Evolutionary conservation across 1,140 invertebrate genomes (phyloP).

Genomic region (Panulirus ornatus): DNA sequence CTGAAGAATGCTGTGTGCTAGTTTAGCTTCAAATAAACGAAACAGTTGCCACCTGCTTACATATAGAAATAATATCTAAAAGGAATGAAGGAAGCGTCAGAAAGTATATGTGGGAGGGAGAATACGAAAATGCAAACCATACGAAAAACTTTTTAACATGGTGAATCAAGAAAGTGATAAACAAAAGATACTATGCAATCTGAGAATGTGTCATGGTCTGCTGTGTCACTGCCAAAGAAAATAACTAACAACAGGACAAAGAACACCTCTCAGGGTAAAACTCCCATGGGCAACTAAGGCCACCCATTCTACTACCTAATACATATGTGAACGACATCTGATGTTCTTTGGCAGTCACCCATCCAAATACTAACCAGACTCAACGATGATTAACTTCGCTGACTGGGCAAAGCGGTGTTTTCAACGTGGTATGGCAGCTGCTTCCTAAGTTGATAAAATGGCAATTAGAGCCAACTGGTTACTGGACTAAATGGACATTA

Average conservation of each 20-base stretch:
- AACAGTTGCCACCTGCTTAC: not conserved
- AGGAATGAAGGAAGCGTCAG: too few relatives aligned
- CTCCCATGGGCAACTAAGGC: not conserved
- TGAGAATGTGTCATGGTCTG: not conserved
- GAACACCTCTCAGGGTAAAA: too few relatives aligned
- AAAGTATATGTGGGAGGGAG: too few relatives aligned
- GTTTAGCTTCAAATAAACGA: too few relatives aligned
- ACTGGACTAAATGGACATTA: not conserved
- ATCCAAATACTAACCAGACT: not conserved
- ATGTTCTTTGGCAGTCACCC: not conserved
- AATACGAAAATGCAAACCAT: too few relatives aligned
- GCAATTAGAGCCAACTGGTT: constrained; percentile 7
- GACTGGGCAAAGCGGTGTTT: not conserved
- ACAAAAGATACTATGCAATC: not conserved
- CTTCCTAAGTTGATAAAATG: not conserved
- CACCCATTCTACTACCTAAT: not conserved
- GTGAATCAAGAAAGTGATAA: not conserved
- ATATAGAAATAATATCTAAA: not conserved
- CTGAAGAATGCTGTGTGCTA: not conserved
- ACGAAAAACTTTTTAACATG: too few relatives aligned
- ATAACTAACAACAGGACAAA: not conserved
- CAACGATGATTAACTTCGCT: not conserved
- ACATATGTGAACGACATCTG: not conserved
- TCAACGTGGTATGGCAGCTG: not conserved
- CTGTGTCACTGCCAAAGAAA: not conserved